These are phyloP conservation scores for Drosophila orosa DNA, from an alignment of 1,140 invertebrate genomes.

Conservation along the genomic window DNA sequence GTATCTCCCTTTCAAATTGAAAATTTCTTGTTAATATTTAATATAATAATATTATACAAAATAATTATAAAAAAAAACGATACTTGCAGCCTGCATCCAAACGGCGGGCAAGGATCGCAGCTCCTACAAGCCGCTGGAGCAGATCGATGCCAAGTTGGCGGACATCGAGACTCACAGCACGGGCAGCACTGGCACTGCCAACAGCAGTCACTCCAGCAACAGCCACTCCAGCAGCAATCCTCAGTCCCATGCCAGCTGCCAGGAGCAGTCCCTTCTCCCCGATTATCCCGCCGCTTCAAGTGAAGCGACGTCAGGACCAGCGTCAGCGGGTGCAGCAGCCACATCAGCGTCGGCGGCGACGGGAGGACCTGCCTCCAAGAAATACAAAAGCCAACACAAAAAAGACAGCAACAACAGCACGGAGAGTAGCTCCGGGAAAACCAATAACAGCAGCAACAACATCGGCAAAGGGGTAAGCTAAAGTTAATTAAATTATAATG, in stretches of 20 bases:
- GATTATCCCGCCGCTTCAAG: slow-evolving; percentile 16
- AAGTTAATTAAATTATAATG: neutral
- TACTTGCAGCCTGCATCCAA: slow-evolving; percentile 85
- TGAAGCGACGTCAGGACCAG: slow-evolving; percentile 25
- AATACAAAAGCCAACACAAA: slow-evolving; percentile 71
- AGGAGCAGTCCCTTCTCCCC: slow-evolving; percentile 44
- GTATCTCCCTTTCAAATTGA: neutral
- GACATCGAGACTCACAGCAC: slow-evolving; percentile 72
- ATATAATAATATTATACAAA: neutral
- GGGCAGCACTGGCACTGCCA: slow-evolving; percentile 52
- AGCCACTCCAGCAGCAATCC: slow-evolving; percentile 35
- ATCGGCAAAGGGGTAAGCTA: slow-evolving; percentile 58
- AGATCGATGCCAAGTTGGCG: slow-evolving; percentile 83
- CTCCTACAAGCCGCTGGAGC: slow-evolving; percentile 85
- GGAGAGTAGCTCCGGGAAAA: slow-evolving; percentile 30
- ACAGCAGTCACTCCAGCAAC: slow-evolving; percentile 43
- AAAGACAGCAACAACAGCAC: slow-evolving; percentile 53
- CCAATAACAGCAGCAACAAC: slow-evolving; percentile 31
- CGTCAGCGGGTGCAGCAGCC: slow-evolving; percentile 16
- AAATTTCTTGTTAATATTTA: neutral
- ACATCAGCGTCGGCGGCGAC: slow-evolving; percentile 8
- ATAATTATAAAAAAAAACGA: neutral
- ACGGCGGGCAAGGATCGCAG: slow-evolving; percentile 85
- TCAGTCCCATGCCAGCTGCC: slow-evolving; percentile 36
- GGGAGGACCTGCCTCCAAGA: slow-evolving; percentile 42